Evolutionary conservation across 2,113 vertebrate species (phyloP), one percentile per base, ranked within the genome.

Genomic region (Aramus guarauna): DNA sequence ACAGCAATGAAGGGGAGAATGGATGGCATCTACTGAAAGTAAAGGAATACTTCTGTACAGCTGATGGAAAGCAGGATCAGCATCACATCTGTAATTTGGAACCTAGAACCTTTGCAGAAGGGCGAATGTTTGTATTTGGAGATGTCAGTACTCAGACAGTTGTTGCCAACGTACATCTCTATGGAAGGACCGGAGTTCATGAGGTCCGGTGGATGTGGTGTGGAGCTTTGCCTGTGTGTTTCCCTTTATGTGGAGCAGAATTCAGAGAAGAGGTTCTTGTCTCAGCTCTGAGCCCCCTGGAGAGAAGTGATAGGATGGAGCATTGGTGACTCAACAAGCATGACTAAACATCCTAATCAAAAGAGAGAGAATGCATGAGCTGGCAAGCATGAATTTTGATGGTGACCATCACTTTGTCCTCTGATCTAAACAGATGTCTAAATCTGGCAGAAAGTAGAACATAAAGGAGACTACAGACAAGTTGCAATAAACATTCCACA

Each of bases 71-170:
- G 32, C 20, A n/a, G 30, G 12, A 41, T 77, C 72, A 59, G 32
- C 23, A 6, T 34, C 43, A 24, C 11, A 17, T 18, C 16, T 41
- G 26, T 39, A 11, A 48, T 22, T 34, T 52, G 60, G 52, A 83
- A 84, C 41, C 12, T 20, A 36, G 30, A 47, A 30, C 66, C 45
- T 30, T 55, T 56, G 36, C 15, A 19, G 60, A 48, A 74, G 13
- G 47, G 32, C 41, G 79, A 1, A 30, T 6, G 2, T 26, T 34
- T 0, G 2, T 43, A 48, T 48, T 0, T 48, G 62, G 67, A 58
- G 68, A 50, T 45, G 32, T 29, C 12, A 4, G 29, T 36, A 48
- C 24, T 73, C 7, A 11, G 16, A 4, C 12, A 20, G 43, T 50
- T 1, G 1, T 36, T 83, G 62, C 56, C 62, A 39, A 9, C 12